Evolutionary conservation across 2,797 vertebrate genomes (phyloP).

Genomic region (Myoxocephalus aenaeus): DNA sequence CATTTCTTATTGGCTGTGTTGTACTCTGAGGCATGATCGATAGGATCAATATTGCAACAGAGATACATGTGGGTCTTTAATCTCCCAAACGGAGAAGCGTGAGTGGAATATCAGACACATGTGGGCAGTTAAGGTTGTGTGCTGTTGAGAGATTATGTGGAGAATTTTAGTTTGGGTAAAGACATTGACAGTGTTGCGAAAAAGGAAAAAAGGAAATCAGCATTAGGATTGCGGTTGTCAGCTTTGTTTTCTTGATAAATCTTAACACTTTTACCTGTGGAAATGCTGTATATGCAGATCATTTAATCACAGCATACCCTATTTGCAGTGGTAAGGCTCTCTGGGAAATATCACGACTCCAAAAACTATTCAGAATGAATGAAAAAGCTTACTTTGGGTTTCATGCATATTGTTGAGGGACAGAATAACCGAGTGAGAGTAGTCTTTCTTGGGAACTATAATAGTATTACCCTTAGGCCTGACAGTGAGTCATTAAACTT

Average conservation of each 20-base stretch:
- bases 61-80: constrained; percentile 60
- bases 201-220: constrained; percentile 17
- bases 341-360: constrained; percentile 42
- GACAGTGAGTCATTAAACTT: constrained; percentile 67
- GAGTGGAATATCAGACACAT: constrained; percentile 53
- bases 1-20: constrained; percentile 42
- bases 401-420: constrained; percentile 72
- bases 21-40: constrained; percentile 53
- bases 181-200: constrained; percentile 16
- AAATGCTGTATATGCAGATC: constrained; percentile 64
- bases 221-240: constrained; percentile 38
- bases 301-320: constrained; percentile 62
- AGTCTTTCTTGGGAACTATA: constrained; percentile 68
- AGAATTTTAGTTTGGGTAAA: constrained; percentile 39
- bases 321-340: constrained; percentile 58
- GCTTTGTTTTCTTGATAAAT: constrained; percentile 55
- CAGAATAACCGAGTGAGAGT: constrained; percentile 57
- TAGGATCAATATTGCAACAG: constrained; percentile 65
- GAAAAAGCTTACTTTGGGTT: constrained; percentile 63
- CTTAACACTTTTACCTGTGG: constrained; percentile 51
- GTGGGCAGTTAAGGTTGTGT: constrained; percentile 34
- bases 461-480: constrained; percentile 64
- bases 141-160: constrained; percentile 30
- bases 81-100: constrained; percentile 43
- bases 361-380: constrained; percentile 74